Base-by-base conservation (phyloP, 2,888 invertebrate species). In the Sinopyrophorus schimmeli region DNA sequence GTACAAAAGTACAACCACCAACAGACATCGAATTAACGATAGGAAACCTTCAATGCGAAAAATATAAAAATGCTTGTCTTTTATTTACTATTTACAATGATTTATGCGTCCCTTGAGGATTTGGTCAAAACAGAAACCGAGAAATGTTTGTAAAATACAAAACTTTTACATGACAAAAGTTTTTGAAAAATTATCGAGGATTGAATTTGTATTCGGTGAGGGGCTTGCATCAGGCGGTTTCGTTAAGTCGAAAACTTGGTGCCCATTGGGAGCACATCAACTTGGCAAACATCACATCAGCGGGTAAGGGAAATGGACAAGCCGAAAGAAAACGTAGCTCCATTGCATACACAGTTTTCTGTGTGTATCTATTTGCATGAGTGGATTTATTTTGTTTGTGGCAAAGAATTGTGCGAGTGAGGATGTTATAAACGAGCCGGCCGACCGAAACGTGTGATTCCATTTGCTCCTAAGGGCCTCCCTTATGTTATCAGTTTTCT, bases 111-210 rank as follows among this genome's bases (percentile, higher is more conserved):
- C 63, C 65, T 10, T 28, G 66, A 52, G 67, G 51, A 28, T 57
- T 49, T 61, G 69, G 68, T 71, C 71, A 70, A 71, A 71, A 71
- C 67, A 60, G 62, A 66, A 66, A 70, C 53, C 69, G 70, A 70
- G 69, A 70, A 70, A 70, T 69, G 67, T 65, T 64, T 63, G 63
- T 52, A 57, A 61, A 63, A 66, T 66, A 61, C 66, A 65, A 69
- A 69, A 69, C 64, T 69, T 70, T 63, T 62, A 62, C 64, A 65
- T 62, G 65, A 67, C 67, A 68, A 69, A 70, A 68, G 65, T 69
- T 70, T 64, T 64, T 69, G 68, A 68, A 70, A 70, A 70, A 71
- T 70, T 71, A 69, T 68, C 58, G 65, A 47, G 65, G 68, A 70
- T 69, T 68, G 70, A 70, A 69, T 70, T 69, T 68, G 63, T 62